Evolutionary conservation across 1,140 invertebrate genomes (phyloP), one percentile per base, ranked within the genome.

Genomic region (Lasioglossum albipes): DNA sequence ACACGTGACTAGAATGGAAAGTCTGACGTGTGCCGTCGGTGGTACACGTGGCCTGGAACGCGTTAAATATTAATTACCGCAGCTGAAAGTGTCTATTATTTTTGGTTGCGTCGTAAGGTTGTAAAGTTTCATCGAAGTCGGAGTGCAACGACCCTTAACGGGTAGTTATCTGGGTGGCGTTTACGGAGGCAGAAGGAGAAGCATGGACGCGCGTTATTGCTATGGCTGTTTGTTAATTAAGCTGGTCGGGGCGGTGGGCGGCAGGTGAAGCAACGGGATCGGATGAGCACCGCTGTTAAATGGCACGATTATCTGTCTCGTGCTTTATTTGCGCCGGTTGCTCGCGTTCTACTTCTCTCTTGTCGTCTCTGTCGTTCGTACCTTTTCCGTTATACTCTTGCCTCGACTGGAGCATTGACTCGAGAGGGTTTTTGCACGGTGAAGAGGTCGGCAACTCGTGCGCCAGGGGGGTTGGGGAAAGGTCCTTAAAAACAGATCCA

Each of bases 401-500:
- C 70, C 79, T 64, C 77, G 70, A 78, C 81, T 70, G 70, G 66
- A 78, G 85, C 84, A 87, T 82, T 78, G 85, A 86, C 85, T 86
- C 84, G 77, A 87, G 81, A 81, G 82, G 85, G 79, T 87, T 87
- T 87, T 84, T 87, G 79, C 77, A 87, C 75, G 76, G 70, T 84
- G 83, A 77, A 87, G 84, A 87, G 82, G 84, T 84, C 84, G 85
- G 78, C 75, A 73, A 73, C 75, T 83, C 72, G 74, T 74, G 82
- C 76, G 62, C 79, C 83, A 66, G 83, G 76, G 42, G 41, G 45
- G 68, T 27, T 62, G 65, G 75, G 72, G 69, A 59, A 41, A 73
- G 69, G 83, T 83, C 86, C 86, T 90, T 91, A 89, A 90, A 90
- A 88, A 89, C 86, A 83, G 86, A 89, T 89, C 89, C 89, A 90